Evolutionary conservation across 2,888 invertebrate species (phyloP), one percentile per base, ranked within the genome.

Genomic region (Sepiola atlantica): DNA sequence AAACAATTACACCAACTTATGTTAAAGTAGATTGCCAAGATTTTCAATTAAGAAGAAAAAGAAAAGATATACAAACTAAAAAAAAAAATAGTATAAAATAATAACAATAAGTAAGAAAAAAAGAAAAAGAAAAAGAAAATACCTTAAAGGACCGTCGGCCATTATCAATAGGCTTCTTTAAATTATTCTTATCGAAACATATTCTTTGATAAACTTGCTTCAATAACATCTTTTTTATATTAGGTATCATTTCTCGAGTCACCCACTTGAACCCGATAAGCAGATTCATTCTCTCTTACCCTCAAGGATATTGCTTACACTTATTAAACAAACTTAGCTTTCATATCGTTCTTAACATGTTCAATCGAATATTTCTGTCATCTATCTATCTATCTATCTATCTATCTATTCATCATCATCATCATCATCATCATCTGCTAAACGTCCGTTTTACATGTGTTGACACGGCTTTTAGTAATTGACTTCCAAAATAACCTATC

Each of bases 231-330:
- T 77, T 77, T 77, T n/a, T 32, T n/a, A n/a, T n/a, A n/a, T n/a
- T n/a, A n/a, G 77, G n/a, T 77, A 77, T 77, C 77, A 77, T 77
- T 77, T 77, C n/a, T 77, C 77, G n/a, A 77, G n/a, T 77, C 77
- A 77, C 77, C n/a, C 32, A 4, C n/a, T 77, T n/a, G 77, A 77
- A 77, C n/a, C 77, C 18, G n/a, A n/a, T 77, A 77, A 77, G 77
- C n/a, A n/a, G 32, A n/a, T 77, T 77, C 77, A n/a, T n/a, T 77
- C 77, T 77, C 77, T 77, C n/a, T 32, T 77, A 14, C n/a, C 45
- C 77, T 77, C n/a, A 16, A 77, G 77, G 77, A n/a, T 77, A 77
- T 32, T 77, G 77, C 77, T 18, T 77, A 77, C 77, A 77, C 32
- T 16, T n/a, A n/a, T 32, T n/a, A 77, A 77, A 32, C 32, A 77